Percentiles rank a stretch among this genome's conserved stretches.
Evolutionary conservation across 2,797 vertebrate genomes (phyloP).

Genomic region (Carapus acus): DNA sequence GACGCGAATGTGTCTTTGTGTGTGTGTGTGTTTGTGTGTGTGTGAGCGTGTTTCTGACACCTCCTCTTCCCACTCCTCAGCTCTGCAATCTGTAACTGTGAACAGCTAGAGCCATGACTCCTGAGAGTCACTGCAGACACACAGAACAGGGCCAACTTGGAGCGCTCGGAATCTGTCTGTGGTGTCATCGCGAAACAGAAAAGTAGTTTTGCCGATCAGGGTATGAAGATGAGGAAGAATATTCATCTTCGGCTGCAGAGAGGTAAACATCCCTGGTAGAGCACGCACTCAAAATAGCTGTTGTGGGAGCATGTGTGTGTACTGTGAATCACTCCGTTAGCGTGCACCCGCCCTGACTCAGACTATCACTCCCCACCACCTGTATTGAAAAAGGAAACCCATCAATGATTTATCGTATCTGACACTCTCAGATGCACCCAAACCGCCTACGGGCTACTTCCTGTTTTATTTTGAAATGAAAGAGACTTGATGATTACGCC

Average conservation of each 20-base stretch:
- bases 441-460: too few species aligned
- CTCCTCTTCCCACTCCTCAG: constrained; percentile 31
- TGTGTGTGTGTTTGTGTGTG: too few species aligned
- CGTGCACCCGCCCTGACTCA: not conserved
- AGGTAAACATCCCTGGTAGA: not conserved
- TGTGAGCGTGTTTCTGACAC: constrained; percentile 39
- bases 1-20: too few species aligned
- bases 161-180: not conserved
- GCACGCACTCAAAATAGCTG: not conserved
- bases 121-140: constrained; percentile 15
- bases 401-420: too few species aligned
- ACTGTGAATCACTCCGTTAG: not conserved
- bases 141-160: not conserved
- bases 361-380: not conserved
- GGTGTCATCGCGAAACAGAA: not conserved
- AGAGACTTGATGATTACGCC: too few species aligned
- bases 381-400: not conserved
- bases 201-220: not conserved
- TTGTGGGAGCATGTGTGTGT: not conserved
- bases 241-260: not conserved
- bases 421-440: too few species aligned
- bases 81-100: constrained; percentile 26
- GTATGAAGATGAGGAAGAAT: not conserved
- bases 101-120: constrained; percentile 24
- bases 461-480: too few species aligned